Evolutionary conservation across 2,113 vertebrate genomes (phyloP), one percentile per base, ranked within the genome.

Genomic region (Python bivittatus): DNA sequence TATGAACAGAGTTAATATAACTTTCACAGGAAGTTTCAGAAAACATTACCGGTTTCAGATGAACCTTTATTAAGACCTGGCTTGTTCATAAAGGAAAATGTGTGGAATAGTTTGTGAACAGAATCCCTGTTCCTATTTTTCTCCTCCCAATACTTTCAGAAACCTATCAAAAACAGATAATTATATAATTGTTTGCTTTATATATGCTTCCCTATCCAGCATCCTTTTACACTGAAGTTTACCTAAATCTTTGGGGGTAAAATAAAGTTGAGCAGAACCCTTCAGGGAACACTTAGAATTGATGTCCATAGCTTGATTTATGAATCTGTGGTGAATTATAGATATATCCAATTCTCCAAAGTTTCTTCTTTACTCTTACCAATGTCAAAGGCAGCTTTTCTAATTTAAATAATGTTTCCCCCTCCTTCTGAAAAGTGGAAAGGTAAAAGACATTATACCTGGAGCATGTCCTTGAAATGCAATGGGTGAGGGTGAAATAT

Each of bases 401-500:
- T 79, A 42, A 56, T 56, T 44, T 86, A 79, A 88, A 58, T 38
- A 42, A 8, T 79, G 84, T 57, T 56, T 57, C 12, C 23, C 23
- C 33, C n/a, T 72, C 68, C n/a, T 38, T 38, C n/a, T 7, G n/a
- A 72, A 72, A 72, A 72, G 6, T 72, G n/a, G 20, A 57, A 33
- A 25, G 93, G 86, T 57, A 54, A 42, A 33, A 83, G 13, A n/a
- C 9, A 44, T 68, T 11, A 5, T 33, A 53, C 33, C 23, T 13
- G 29, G 44, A 83, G 57, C 38, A 6, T 68, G 54, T 90, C 85
- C 90, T 88, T 86, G 42, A 91, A 44, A 92, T 92, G 84, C 1
- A 93, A 79, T 20, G 29, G 86, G 10, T 44, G 0, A 85, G 89
- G 90, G 54, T 89, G 92, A 90, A 92, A 58, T 91, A 27, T 79